A percentile compares a stretch with the other conserved stretches of the same genome.
phyloP scores from a whole-genome alignment of 2,797 vertebrate genomes.

The Amphiprion clarkii region DNA sequence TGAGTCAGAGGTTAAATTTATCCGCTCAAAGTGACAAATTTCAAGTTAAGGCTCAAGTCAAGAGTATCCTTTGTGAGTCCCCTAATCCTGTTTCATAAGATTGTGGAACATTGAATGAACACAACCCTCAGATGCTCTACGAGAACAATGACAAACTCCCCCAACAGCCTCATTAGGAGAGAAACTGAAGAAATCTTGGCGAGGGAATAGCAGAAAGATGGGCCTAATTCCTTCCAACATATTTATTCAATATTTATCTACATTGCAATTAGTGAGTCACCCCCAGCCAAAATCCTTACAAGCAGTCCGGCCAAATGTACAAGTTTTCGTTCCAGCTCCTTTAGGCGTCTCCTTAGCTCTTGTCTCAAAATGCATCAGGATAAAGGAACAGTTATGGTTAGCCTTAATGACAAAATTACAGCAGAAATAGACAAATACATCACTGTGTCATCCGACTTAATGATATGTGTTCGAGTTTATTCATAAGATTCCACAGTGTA shows the following conservation, averaged over 20 bases:
- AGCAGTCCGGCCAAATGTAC: neutral
- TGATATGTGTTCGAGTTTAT: constrained; percentile 69
- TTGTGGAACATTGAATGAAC: constrained; percentile 23
- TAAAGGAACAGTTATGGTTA: constrained; percentile 51
- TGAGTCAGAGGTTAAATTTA: constrained; percentile 44
- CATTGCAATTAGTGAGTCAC: constrained; percentile 49
- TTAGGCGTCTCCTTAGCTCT: constrained; percentile 44
- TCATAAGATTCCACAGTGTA: constrained; percentile 52
- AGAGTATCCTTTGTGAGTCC: constrained; percentile 26
- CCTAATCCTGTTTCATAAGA: constrained; percentile 25
- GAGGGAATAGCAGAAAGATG: constrained; percentile 19
- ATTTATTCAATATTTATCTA: constrained; percentile 49
- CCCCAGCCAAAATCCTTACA: constrained; percentile 26
- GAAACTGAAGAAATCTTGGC: constrained; percentile 19
- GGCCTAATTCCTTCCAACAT: constrained; percentile 17
- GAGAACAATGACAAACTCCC: constrained; percentile 29
- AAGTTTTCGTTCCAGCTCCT: constrained; percentile 35
- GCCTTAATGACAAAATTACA: constrained; percentile 59
- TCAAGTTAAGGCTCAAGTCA: constrained; percentile 18
- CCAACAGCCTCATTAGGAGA: constrained; percentile 17
- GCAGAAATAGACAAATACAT: constrained; percentile 49
- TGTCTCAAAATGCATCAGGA: constrained; percentile 54
- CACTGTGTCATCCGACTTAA: constrained; percentile 52
- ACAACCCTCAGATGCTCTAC: neutral
- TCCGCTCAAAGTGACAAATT: constrained; percentile 36